Evolutionary conservation across 2,888 invertebrate genomes (phyloP), one percentile per base, ranked within the genome.

Genomic region (Tribolium freemani): DNA sequence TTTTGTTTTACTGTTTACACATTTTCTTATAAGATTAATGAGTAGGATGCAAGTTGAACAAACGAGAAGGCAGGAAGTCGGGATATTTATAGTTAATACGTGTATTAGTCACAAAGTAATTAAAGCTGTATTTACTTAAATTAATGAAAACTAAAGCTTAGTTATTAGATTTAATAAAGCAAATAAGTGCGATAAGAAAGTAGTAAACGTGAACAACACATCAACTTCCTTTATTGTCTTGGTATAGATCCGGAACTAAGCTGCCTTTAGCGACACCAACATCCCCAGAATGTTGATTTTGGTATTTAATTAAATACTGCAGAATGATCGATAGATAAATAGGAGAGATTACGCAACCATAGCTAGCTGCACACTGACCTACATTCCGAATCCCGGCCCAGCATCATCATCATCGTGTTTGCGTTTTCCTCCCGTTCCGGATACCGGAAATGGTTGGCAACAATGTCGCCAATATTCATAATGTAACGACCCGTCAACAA

Each of bases 311-410:
- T 64, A 64, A 64, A 64, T 53, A 64, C 53, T 64, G 53, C 64
- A 64, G 64, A 44, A 64, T 64, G 64, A 64, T 64, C 64, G 64
- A 64, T 64, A 53, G 64, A 64, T 64, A 51, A 53, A 53, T 53
- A 51, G 64, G 16, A 51, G 16, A 63, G 63, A 51, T 63, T 63
- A 57, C 46, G 48, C 60, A 48, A 46, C 60, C n/a, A 63, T 63
- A 11, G 51, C n/a, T n/a, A n/a, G n/a, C 51, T 44, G 31, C 21
- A 53, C 64, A 64, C 64, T 64, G 64, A 64, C 64, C 64, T 11
- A 64, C 51, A 64, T 64, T 20, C 64, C 64, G 51, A 13, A 64
- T 53, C 53, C 53, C 53, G 21, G 38, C 13, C n/a, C 63, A 38
- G 20, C 64, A 38, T 64, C 64, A 53, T 64, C 51, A 56, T 58